These are phyloP conservation scores for Sialis lutaria DNA, from an alignment of 2,888 invertebrate species.

Conservation along the genomic window DNA sequence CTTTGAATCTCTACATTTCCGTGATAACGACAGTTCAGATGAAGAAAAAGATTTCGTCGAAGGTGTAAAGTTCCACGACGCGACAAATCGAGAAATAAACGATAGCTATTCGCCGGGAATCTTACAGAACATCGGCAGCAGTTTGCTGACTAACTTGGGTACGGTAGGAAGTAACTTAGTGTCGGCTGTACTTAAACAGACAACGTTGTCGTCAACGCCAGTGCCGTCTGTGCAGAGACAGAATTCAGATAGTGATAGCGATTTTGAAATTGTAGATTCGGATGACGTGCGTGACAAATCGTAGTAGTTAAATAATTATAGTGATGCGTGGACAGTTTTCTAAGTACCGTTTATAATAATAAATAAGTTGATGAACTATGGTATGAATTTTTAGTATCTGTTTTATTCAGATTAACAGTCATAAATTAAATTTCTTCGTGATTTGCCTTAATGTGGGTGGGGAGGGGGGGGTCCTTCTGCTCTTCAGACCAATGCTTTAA, in stretches of 20 bases:
- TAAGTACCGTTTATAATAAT: no score
- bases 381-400: no score
- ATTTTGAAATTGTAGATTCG: conserved; percentile 22
- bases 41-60: conserved; percentile 17
- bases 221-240: conserved; percentile 5
- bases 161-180: conserved; percentile 10
- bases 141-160: conserved; percentile 4
- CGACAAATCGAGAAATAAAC: background rate
- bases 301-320: background rate
- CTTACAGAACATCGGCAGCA: background rate
- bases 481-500: no score
- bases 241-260: conserved; percentile 19
- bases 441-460: no score
- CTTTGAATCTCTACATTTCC: conserved; percentile 25
- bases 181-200: conserved; percentile 11
- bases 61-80: background rate
- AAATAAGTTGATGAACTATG: no score
- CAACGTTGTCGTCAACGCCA: conserved; percentile 7
- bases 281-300: conserved; percentile 13
- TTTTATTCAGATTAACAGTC: no score
- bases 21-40: conserved; percentile 22
- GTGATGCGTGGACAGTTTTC: no score
- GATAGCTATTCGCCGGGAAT: background rate
- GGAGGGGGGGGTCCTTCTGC: no score
- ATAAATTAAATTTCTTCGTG: no score